phyloP scores from a whole-genome alignment of 2,888 invertebrate species.

The Eudemis profundana region DNA sequence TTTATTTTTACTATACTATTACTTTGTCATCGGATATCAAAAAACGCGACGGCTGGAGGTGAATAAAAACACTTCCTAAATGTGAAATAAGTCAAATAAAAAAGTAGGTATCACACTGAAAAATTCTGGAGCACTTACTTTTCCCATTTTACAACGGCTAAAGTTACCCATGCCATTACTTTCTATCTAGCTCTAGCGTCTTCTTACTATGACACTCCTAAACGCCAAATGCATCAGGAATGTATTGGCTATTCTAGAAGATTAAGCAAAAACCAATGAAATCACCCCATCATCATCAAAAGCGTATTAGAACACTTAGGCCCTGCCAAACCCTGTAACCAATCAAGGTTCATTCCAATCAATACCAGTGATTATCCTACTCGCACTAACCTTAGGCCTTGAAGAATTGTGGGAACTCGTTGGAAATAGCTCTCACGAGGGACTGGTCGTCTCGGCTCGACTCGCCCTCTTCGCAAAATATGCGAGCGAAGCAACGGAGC shows the following conservation, averaged over 20 bases:
- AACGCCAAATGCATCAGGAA: slow-evolving; percentile 19
- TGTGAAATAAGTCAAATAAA: too few species aligned
- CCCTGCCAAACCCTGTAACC: slow-evolving; percentile 3
- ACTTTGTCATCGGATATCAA: too few species aligned
- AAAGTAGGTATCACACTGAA: not conserved
- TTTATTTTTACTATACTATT: too few species aligned
- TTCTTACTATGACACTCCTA: slow-evolving; percentile 1
- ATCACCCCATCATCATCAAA: slow-evolving; percentile 5
- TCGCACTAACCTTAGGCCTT: slow-evolving; percentile 80
- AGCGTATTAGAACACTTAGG: slow-evolving; percentile 25
- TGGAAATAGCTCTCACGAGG: slow-evolving; percentile 91
- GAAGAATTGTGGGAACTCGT: slow-evolving; percentile 93
- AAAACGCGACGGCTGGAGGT: too few species aligned
- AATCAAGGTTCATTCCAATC: slow-evolving; percentile 22
- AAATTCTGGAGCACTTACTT: not conserved
- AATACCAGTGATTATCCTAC: slow-evolving; percentile 9
- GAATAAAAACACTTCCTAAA: too few species aligned
- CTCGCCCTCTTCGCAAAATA: slow-evolving; percentile 93
- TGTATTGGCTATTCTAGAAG: slow-evolving; percentile 31
- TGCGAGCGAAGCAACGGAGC: slow-evolving; percentile 93
- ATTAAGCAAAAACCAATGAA: slow-evolving; percentile 19
- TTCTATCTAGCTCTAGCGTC: slow-evolving; percentile 29
- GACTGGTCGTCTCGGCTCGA: slow-evolving; percentile 91
- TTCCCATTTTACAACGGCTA: slow-evolving; percentile 7
- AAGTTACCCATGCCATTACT: slow-evolving; percentile 11